Conservation (phyloP, 2,888 invertebrate species). For the Ecliptopera silaceata region DNA sequence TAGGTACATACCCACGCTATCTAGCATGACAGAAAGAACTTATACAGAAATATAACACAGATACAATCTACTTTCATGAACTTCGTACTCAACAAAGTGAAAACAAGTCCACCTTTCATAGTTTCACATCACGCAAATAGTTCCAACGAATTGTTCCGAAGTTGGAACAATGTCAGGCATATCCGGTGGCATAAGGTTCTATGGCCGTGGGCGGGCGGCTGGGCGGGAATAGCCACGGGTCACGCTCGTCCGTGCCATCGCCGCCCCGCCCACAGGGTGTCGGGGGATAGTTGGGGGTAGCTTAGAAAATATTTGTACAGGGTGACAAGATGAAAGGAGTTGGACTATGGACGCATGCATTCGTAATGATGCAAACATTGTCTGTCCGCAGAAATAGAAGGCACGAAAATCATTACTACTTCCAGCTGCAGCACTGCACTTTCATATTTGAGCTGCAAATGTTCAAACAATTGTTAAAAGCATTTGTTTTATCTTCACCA, state of each 20-base stretch:
- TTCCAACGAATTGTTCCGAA: conserved; percentile 15
- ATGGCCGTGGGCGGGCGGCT: conserved; percentile 51
- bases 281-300: conserved; percentile 22
- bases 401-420: not conserved
- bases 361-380: conserved; percentile 4
- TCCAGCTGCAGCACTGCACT: too few species aligned
- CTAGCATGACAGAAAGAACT: conserved; percentile 10
- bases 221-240: conserved; percentile 75
- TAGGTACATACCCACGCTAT: not conserved
- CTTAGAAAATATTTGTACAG: conserved; percentile 29
- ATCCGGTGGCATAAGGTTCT: conserved; percentile 30
- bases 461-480: too few species aligned
- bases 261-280: conserved; percentile 62
- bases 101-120: conserved; percentile 24
- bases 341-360: conserved; percentile 8
- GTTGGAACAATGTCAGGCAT: conserved; percentile 24
- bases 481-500: too few species aligned
- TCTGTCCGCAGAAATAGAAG: not conserved
- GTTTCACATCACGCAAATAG: conserved; percentile 19
- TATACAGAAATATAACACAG: not conserved
- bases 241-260: conserved; percentile 65
- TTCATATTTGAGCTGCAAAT: too few species aligned
- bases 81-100: conserved; percentile 22
- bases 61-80: not conserved
- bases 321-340: conserved; percentile 11